These are phyloP conservation scores for Colossoma macropomum DNA, from an alignment of 2,113 vertebrate genomes.

Conservation along the genomic window DNA sequence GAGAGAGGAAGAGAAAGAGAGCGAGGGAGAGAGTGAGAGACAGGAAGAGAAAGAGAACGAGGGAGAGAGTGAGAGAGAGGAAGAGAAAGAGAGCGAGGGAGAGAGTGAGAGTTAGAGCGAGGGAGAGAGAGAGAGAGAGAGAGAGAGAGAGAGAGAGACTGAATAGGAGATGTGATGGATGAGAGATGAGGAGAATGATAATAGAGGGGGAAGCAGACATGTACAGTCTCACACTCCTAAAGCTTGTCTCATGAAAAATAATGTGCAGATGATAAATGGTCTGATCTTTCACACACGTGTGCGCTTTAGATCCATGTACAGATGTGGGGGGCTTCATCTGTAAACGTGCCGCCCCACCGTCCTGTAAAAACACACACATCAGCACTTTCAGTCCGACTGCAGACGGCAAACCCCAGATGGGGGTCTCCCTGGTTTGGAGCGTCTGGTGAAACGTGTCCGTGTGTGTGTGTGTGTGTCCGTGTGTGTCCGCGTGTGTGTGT, in stretches of 20 bases:
- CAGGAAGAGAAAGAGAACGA: neutral
- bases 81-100: neutral
- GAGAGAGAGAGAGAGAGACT: neutral
- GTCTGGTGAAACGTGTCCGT: neutral
- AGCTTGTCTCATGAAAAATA: neutral
- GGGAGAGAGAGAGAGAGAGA: neutral
- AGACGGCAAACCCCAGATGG: conserved; percentile 39
- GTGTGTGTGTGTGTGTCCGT: too few species aligned
- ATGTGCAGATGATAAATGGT: neutral
- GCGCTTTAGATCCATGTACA: conserved; percentile 17
- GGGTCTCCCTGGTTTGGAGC: neutral
- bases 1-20: neutral
- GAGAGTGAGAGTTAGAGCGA: too few species aligned
- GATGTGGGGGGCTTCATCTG: conserved; percentile 18
- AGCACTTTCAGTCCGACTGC: conserved; percentile 64
- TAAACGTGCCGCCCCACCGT: conserved; percentile 26
- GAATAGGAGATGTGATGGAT: neutral
- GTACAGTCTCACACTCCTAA: neutral
- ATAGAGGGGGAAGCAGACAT: too few species aligned
- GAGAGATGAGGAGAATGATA: neutral
- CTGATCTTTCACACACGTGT: neutral
- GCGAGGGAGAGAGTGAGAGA: neutral
- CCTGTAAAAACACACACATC: conserved; percentile 60
- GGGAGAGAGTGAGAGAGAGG: neutral
- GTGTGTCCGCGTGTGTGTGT: too few species aligned